Conservation (phyloP, 2,113 vertebrate species). For the Oreochromis aureus region DNA sequence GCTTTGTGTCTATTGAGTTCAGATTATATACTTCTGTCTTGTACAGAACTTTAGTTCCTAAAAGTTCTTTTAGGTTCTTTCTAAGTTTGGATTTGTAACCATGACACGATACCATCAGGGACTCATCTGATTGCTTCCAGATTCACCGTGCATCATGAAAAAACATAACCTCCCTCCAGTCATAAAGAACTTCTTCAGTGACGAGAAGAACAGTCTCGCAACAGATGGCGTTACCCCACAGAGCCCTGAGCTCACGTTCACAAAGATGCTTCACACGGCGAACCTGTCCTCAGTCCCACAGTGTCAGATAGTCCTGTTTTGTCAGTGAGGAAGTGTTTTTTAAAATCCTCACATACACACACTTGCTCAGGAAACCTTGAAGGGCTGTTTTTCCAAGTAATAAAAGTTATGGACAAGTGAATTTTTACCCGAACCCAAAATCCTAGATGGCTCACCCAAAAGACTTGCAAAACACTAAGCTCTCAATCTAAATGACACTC, state of each 20-base stretch:
- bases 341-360: neutral
- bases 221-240: neutral
- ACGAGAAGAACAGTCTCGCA: neutral
- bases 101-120: neutral
- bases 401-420: neutral
- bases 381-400: neutral
- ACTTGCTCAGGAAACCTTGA: neutral
- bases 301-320: neutral
- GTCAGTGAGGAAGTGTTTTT: neutral
- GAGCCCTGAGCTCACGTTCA: neutral
- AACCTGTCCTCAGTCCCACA: neutral
- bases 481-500: neutral
- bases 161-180: neutral
- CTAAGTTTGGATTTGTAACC: neutral
- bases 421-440: neutral
- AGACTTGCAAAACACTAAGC: neutral
- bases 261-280: neutral
- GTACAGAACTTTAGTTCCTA: neutral
- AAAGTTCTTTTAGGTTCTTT: neutral
- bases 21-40: neutral
- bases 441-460: neutral
- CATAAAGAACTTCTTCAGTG: neutral
- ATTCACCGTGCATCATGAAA: neutral
- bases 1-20: neutral
- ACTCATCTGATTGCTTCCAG: neutral